Evolutionary conservation across 1,140 invertebrate genomes (phyloP).

Genomic region (Drosophila pectinifera): DNA sequence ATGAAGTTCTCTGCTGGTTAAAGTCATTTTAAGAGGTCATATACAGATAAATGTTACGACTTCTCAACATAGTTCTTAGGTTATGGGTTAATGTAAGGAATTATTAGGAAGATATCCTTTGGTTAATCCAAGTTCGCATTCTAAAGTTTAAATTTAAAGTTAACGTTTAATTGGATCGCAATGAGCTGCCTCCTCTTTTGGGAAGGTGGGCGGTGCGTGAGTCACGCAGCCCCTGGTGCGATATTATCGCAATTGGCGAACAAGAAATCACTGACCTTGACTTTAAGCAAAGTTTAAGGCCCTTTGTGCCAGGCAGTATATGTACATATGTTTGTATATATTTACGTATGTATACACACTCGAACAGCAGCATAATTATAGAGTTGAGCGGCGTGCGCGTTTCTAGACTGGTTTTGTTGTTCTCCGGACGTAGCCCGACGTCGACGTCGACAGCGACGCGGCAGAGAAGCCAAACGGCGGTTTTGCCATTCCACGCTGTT

Average conservation of each 20-base stretch:
- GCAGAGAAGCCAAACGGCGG: conserved; percentile 23
- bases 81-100: no score
- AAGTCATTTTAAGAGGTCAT: no score
- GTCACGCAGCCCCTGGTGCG: conserved; percentile 38
- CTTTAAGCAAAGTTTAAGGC: conserved; percentile 84
- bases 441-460: conserved; percentile 10
- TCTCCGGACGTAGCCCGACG: conserved; percentile 43
- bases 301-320: conserved; percentile 68
- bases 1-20: no score
- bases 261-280: conserved; percentile 84
- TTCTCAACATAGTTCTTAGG: no score
- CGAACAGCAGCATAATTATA: conserved; percentile 64
- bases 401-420: conserved; percentile 76
- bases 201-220: conserved; percentile 39
- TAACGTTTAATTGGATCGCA: conserved; percentile 8
- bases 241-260: conserved; percentile 75
- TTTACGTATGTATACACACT: conserved; percentile 21
- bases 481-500: conserved; percentile 55
- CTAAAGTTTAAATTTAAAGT: no score
- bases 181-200: background rate
- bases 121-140: background rate
- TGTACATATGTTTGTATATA: conserved; percentile 6
- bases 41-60: no score
- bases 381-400: conserved; percentile 63
- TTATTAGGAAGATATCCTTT: no score